Percentiles rank a stretch among this genome's conserved stretches.
These are phyloP conservation scores for Lepus europaeus DNA, from an alignment of 2,113 vertebrate genomes.

Conservation along the genomic window DNA sequence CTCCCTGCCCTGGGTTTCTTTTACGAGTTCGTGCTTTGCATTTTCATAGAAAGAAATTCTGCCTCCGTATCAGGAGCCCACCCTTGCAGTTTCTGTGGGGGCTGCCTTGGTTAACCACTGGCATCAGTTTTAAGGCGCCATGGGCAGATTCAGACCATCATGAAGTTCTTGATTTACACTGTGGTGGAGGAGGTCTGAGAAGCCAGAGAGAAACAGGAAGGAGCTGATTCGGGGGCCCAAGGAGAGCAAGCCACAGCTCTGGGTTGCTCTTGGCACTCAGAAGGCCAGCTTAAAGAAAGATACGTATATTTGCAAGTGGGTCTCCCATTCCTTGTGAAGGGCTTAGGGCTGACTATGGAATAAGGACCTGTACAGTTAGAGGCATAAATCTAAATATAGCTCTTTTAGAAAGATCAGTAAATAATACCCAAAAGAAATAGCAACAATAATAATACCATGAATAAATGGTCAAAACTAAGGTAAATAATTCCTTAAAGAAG, in stretches of 20 bases:
- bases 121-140: constrained; percentile 82
- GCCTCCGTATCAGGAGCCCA: constrained; percentile 82
- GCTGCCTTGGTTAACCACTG: constrained; percentile 88
- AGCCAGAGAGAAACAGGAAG: constrained; percentile 72
- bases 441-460: background rate
- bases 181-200: constrained; percentile 80
- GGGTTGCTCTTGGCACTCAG: background rate
- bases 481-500: background rate
- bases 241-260: constrained; percentile 51
- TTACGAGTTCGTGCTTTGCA: constrained; percentile 81
- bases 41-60: constrained; percentile 84
- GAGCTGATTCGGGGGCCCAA: constrained; percentile 51
- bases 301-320: background rate
- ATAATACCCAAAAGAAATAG: background rate
- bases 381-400: background rate
- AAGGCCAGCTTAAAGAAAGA: background rate
- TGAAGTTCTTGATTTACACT: constrained; percentile 81
- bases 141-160: constrained; percentile 74
- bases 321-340: background rate
- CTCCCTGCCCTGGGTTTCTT: constrained; percentile 80
- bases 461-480: background rate
- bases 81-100: constrained; percentile 87
- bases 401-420: background rate
- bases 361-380: background rate
- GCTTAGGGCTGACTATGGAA: background rate